Evolutionary conservation across 2,797 vertebrate genomes (phyloP).

Genomic region (Psittacula echo): DNA sequence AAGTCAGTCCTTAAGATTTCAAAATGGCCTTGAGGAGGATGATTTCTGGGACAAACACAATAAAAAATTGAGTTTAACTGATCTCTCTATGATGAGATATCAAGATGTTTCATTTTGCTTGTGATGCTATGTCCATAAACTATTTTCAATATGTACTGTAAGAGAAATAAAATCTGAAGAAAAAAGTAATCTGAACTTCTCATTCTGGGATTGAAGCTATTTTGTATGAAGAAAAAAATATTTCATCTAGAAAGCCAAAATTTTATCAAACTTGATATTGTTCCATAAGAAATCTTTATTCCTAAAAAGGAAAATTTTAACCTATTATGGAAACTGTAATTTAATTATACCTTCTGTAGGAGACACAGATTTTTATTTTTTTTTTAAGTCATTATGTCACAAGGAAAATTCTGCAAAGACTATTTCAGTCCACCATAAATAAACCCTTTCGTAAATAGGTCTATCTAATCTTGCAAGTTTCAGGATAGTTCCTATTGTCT

Average conservation of each 20-base stretch:
- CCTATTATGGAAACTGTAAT: neutral
- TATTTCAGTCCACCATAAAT: constrained; percentile 19
- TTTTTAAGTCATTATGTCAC: neutral
- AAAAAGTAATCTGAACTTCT: neutral
- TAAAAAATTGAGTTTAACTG: neutral
- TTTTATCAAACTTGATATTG: neutral
- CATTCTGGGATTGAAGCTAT: neutral
- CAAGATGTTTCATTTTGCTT: neutral
- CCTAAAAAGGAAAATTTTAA: neutral
- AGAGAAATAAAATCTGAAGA: neutral
- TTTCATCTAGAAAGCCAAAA: neutral
- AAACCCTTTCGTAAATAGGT: neutral
- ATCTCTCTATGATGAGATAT: neutral
- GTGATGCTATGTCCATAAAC: neutral
- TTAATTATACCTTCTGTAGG: neutral
- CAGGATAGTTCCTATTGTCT: constrained; percentile 26
- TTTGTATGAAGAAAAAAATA: neutral
- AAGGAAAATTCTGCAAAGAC: neutral
- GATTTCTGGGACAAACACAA: neutral
- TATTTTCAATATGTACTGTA: neutral
- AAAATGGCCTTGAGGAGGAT: neutral
- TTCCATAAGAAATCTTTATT: neutral
- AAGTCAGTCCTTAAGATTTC: neutral
- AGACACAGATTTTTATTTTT: neutral
- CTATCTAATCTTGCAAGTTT: constrained; percentile 35